These are phyloP conservation scores for Acrocera orbiculus DNA, from an alignment of 2,888 invertebrate genomes.

Conservation along the genomic window DNA sequence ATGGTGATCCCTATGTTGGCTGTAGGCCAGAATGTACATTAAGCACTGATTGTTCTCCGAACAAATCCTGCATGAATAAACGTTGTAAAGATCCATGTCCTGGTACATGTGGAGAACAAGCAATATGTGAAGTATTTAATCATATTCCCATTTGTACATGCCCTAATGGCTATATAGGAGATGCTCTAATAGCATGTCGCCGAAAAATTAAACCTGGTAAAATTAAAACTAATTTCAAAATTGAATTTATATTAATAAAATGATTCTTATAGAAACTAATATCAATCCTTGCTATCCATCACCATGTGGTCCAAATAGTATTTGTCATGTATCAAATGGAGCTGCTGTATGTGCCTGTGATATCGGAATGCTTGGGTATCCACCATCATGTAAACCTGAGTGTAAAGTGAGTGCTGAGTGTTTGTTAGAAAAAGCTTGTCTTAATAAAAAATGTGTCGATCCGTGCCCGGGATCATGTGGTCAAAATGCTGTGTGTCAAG, in stretches of 20 bases:
- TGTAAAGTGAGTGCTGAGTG: slow-evolving; percentile 68
- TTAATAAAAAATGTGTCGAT: slow-evolving; percentile 55
- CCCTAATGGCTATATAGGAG: slow-evolving; percentile 44
- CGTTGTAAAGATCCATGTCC: slow-evolving; percentile 57
- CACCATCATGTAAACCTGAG: slow-evolving; percentile 57
- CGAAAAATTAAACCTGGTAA: slow-evolving; percentile 14
- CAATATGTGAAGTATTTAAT: slow-evolving; percentile 52
- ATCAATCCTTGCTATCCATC: slow-evolving; percentile 47
- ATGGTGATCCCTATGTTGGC: slow-evolving; percentile 44
- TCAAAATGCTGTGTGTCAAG: slow-evolving; percentile 56
- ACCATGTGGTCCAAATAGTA: slow-evolving; percentile 58
- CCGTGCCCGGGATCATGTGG: slow-evolving; percentile 65
- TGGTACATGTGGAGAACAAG: slow-evolving; percentile 53
- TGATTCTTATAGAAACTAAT: slow-evolving; percentile 13
- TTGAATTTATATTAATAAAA: neutral
- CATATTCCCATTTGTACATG: slow-evolving; percentile 59
- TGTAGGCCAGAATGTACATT: slow-evolving; percentile 57
- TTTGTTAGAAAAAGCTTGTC: slow-evolving; percentile 50
- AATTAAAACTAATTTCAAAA: neutral
- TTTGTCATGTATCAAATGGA: slow-evolving; percentile 44
- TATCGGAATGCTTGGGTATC: slow-evolving; percentile 52
- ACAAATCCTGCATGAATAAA: slow-evolving; percentile 51
- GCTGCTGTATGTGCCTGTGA: slow-evolving; percentile 55
- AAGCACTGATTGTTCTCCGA: slow-evolving; percentile 51
- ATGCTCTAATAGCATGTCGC: slow-evolving; percentile 48